phyloP scores from a whole-genome alignment of 2,888 invertebrate species.

The Macaria notata region DNA sequence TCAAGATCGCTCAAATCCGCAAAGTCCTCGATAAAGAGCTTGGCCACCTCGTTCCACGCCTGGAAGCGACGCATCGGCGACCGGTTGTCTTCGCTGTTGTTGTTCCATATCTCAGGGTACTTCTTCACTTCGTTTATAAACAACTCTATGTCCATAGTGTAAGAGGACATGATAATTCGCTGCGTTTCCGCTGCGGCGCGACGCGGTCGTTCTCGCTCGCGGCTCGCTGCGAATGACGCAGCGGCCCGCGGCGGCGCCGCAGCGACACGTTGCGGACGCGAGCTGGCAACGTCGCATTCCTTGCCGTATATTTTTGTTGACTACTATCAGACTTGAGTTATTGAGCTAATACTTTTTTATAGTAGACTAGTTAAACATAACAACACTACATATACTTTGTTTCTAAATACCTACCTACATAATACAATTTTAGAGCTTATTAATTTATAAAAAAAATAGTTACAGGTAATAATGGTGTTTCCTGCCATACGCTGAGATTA shows the following conservation, averaged over 20 bases:
- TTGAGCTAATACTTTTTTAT: too few species aligned
- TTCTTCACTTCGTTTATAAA: constrained; percentile 67
- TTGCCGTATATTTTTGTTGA: constrained; percentile 12
- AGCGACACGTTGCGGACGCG: constrained; percentile 47
- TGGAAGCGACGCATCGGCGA: constrained; percentile 47
- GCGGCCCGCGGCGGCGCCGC: constrained; percentile 59
- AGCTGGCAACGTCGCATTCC: constrained; percentile 48
- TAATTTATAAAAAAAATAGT: too few species aligned
- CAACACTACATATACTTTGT: too few species aligned
- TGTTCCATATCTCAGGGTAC: constrained; percentile 60
- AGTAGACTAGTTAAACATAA: too few species aligned
- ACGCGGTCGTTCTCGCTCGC: constrained; percentile 45
- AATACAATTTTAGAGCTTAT: too few species aligned
- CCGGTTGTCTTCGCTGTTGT: constrained; percentile 50
- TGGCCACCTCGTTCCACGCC: constrained; percentile 61
- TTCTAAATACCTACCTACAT: too few species aligned
- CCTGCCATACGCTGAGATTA: too few species aligned
- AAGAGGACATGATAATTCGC: constrained; percentile 38
- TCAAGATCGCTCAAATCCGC: constrained; percentile 52
- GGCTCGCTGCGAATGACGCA: constrained; percentile 50
- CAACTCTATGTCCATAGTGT: constrained; percentile 45
- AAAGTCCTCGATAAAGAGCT: constrained; percentile 55
- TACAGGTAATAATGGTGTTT: too few species aligned
- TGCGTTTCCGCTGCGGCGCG: constrained; percentile 39
- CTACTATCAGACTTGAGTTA: too few species aligned